Evolutionary conservation across 2,113 vertebrate genomes (phyloP).

Genomic region (Lontra canadensis): DNA sequence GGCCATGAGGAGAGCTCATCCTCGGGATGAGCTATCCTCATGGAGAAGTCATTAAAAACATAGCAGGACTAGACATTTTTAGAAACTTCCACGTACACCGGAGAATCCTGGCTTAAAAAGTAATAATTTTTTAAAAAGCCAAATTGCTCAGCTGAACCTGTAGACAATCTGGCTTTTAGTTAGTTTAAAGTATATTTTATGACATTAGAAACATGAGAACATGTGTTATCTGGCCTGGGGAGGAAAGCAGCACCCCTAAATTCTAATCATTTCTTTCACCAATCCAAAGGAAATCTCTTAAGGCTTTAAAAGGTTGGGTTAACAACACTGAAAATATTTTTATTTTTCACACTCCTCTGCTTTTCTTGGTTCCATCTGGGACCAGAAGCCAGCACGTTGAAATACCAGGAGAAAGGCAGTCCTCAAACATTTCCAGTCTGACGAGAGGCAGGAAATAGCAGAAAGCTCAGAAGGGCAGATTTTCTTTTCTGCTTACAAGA

Average conservation of each 20-base stretch:
- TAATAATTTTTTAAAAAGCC: conserved; percentile 27
- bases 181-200: conserved; percentile 48
- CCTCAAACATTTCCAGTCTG: conserved; percentile 63
- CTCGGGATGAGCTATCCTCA: not conserved
- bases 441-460: conserved; percentile 70
- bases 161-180: conserved; percentile 43
- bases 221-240: conserved; percentile 38
- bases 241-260: conserved; percentile 51
- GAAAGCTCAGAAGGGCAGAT: conserved; percentile 59
- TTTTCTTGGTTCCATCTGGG: conserved; percentile 79
- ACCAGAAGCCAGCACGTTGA: conserved; percentile 73
- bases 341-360: conserved; percentile 81
- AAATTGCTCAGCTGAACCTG: conserved; percentile 13
- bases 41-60: not conserved
- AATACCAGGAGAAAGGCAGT: conserved; percentile 74
- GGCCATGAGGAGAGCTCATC: not conserved
- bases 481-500: conserved; percentile 46
- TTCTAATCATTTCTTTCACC: conserved; percentile 67
- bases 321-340: conserved; percentile 80
- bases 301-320: conserved; percentile 78
- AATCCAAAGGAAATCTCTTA: conserved; percentile 73
- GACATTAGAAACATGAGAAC: conserved; percentile 43
- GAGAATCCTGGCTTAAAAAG: conserved; percentile 1
- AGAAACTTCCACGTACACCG: not conserved
- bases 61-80: not conserved